phyloP scores from a whole-genome alignment of 2,888 invertebrate genomes.

The Mesochorus sp. region DNA sequence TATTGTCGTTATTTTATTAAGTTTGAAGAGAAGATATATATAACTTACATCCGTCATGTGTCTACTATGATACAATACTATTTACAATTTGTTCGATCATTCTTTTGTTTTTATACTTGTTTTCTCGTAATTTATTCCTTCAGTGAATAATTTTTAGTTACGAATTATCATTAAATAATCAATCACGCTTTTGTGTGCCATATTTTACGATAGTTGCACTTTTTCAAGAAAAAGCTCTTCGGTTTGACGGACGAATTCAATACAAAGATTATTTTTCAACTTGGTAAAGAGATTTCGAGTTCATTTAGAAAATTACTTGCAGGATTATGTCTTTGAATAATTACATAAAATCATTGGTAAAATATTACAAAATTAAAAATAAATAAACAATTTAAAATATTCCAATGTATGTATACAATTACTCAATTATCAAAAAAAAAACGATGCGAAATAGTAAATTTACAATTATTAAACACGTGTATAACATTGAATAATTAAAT shows the following conservation, averaged over 20 bases:
- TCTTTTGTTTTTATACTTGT: constrained; percentile 25
- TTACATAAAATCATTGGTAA: too few relatives aligned
- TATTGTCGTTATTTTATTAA: constrained; percentile 80
- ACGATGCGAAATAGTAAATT: too few relatives aligned
- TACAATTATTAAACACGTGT: too few relatives aligned
- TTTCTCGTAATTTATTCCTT: constrained; percentile 29
- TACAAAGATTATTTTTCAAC: background rate
- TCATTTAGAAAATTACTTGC: too few relatives aligned
- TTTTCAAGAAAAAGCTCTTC: background rate
- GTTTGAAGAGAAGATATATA: constrained; percentile 73
- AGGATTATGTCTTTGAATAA: too few relatives aligned
- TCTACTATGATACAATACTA: constrained; percentile 77
- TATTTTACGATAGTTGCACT: too few relatives aligned
- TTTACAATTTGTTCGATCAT: constrained; percentile 71
- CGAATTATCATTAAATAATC: constrained; percentile 23
- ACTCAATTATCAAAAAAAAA: too few relatives aligned
- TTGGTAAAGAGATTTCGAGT: too few relatives aligned
- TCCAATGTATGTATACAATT: too few relatives aligned
- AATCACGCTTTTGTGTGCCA: background rate
- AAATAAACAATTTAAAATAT: too few relatives aligned
- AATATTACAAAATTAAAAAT: too few relatives aligned
- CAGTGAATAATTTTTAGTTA: constrained; percentile 23
- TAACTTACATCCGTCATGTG: constrained; percentile 75
- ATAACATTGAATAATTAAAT: too few relatives aligned
- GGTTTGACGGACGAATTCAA: background rate